Base-by-base conservation (phyloP, 1,140 invertebrate species). In the Drosophila paulistorum region DNA sequence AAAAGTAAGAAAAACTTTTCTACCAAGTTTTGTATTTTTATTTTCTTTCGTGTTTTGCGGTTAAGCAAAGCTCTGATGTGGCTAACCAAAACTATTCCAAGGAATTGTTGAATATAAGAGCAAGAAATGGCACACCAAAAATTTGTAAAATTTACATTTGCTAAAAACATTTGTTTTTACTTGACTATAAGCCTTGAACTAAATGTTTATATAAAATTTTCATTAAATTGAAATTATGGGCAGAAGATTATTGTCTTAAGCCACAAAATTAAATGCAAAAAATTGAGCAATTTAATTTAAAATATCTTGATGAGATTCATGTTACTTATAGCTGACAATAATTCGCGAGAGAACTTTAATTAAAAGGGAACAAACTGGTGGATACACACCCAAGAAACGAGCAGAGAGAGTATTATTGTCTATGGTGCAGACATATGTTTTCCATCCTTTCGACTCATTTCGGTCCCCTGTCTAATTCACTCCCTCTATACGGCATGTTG, bases 341-440 rank as follows among this genome's bases (percentile, higher is more conserved):
- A 80, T 20, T 65, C 17, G 73, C 64, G 63, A 45, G 55, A 59
- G 65, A 55, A 57, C 64, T 83, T 83, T 75, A 83, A 83, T 80
- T 84, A 77, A 76, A 76, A 62, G 30, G 7, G 41, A 59, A 48
- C 55, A 61, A 17, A 7, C 6, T 14, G 14, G 11, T 39, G 5
- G 26, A 5, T 37, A 45, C 45, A 51, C 17, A 9, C 9, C 9
- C 45, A 20, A 20, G 45, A 48, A 48, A 9, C 45, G 5, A 48
- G 17, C 45, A 23, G 20, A 11, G 17, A 20, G 17, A 11, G 17
- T 51, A 23, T 51, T 51, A 23, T 51, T 51, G 17, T 23, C 5
- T 51, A 17, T 17, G 4, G 45, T 4, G 3, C 17, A 51, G 17
- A 23, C 45, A 51, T 51, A 51, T 51, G 45, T 51, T 51, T 41